Percentiles rank a stretch among this genome's conserved stretches.
Conservation (phyloP, 2,888 invertebrate species). For the Drosophila macrospina region DNA sequence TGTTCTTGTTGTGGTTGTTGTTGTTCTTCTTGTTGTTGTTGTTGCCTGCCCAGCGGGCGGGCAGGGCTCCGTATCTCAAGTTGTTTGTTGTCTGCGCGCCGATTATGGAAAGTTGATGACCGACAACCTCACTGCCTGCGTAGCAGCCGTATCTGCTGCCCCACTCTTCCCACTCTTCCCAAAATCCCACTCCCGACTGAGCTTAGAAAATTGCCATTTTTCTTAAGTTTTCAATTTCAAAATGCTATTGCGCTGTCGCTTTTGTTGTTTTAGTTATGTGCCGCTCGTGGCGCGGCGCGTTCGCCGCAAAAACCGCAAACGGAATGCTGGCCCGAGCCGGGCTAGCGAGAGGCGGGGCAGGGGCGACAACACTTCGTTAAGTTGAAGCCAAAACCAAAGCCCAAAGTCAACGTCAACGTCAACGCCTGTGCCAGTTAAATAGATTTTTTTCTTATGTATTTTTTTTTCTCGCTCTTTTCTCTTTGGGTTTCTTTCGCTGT, state of each 20-base stretch:
- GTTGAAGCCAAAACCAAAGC: conserved; percentile 55
- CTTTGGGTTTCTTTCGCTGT: conserved; percentile 54
- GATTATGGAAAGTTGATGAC: conserved; percentile 80
- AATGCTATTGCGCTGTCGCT: conserved; percentile 47
- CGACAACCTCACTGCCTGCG: conserved; percentile 35
- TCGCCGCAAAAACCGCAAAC: conserved; percentile 70
- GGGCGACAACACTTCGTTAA: conserved; percentile 77
- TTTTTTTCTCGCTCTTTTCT: conserved; percentile 29
- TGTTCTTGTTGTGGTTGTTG: conserved; percentile 29
- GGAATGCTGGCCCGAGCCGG: conserved; percentile 64
- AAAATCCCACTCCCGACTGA: conserved; percentile 7
- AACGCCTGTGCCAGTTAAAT: conserved; percentile 78
- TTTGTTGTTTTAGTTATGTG: conserved; percentile 59
- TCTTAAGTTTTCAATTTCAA: conserved; percentile 69
- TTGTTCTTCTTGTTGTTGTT: conserved; percentile 26
- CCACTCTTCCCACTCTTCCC: neutral
- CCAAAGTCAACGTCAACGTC: conserved; percentile 72
- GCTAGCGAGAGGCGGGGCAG: conserved; percentile 35
- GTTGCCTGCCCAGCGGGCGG: conserved; percentile 65
- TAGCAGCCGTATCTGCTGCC: neutral
- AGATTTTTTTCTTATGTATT: conserved; percentile 57
- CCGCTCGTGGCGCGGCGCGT: conserved; percentile 64
- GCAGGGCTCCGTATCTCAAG: conserved; percentile 58
- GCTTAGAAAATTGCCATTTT: conserved; percentile 66
- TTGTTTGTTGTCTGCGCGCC: conserved; percentile 80